Percentiles rank a stretch among this genome's conserved stretches.
Conservation (phyloP, 2,113 vertebrate species). For the Verasper variegatus region DNA sequence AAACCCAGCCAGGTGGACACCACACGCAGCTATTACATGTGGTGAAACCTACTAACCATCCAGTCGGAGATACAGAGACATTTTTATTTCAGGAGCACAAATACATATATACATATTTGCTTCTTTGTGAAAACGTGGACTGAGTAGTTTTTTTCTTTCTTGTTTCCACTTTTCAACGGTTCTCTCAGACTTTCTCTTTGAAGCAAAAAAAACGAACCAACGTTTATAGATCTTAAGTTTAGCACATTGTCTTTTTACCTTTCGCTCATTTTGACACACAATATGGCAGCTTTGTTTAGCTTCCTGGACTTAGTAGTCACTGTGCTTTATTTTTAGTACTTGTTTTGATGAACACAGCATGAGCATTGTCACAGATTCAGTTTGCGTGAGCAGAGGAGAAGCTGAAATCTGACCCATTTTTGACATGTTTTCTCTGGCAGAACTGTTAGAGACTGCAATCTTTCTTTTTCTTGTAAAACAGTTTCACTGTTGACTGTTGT, state of each 20-base stretch:
- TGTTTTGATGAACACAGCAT: constrained; percentile 85
- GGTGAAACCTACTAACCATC: constrained; percentile 85
- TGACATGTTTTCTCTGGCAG: constrained; percentile 71
- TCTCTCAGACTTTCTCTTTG: constrained; percentile 83
- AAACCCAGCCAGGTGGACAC: constrained; percentile 97
- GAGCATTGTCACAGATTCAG: constrained; percentile 79
- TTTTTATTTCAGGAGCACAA: constrained; percentile 71
- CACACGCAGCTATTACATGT: constrained; percentile 99
- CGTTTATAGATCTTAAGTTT: constrained; percentile 85
- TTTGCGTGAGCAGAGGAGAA: constrained; percentile 62
- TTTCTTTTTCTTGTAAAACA: constrained; percentile 81
- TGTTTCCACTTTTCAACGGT: constrained; percentile 75
- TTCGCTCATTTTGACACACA: constrained; percentile 76
- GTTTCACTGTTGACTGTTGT: constrained; percentile 85
- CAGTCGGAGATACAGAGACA: constrained; percentile 24
- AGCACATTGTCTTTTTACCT: constrained; percentile 85
- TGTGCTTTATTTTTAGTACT: constrained; percentile 84
- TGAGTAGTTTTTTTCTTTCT: constrained; percentile 71
- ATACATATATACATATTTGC: constrained; percentile 79
- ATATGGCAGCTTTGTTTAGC: constrained; percentile 85
- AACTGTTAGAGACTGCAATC: constrained; percentile 74
- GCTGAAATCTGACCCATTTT: constrained; percentile 69
- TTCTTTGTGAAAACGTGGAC: constrained; percentile 90
- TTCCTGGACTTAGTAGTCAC: constrained; percentile 82
- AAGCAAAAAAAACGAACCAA: constrained; percentile 81